phyloP scores from a whole-genome alignment of 2,113 vertebrate species.

The Rutilus rutilus region DNA sequence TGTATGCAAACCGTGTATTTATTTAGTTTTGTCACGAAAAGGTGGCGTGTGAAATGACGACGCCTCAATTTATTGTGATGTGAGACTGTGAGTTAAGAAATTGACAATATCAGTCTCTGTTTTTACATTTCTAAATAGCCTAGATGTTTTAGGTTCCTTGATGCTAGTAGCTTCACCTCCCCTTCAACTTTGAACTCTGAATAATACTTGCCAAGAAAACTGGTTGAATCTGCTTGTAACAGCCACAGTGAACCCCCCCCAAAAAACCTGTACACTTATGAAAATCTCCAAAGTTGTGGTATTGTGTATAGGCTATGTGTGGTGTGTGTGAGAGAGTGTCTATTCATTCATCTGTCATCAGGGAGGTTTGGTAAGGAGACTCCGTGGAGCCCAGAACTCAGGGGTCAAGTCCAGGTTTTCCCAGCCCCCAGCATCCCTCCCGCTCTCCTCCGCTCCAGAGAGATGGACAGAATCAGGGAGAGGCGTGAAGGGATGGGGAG shows the following conservation, averaged over 20 bases:
- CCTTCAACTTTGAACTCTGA: conserved; percentile 11
- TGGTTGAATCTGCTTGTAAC: conserved; percentile 49
- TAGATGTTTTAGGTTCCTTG: neutral
- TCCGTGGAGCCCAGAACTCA: conserved; percentile 80
- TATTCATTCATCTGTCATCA: conserved; percentile 71
- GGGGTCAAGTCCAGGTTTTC: conserved; percentile 87
- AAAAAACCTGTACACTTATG: conserved; percentile 29
- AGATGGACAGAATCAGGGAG: conserved; percentile 55
- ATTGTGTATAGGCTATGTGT: conserved; percentile 30
- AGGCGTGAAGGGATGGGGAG: conserved; percentile 56
- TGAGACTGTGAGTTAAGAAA: neutral
- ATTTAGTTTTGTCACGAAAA: conserved; percentile 56
- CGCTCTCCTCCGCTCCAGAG: conserved; percentile 30
- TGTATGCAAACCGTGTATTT: conserved; percentile 58
- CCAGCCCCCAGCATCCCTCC: conserved; percentile 50
- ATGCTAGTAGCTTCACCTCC: neutral
- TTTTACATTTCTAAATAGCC: neutral
- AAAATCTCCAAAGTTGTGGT: conserved; percentile 34
- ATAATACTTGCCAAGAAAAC: conserved; percentile 21
- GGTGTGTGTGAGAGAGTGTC: conserved; percentile 53
- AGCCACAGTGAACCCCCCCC: conserved; percentile 45
- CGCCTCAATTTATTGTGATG: neutral
- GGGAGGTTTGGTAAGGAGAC: conserved; percentile 74
- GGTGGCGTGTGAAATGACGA: conserved; percentile 2
- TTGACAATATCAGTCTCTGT: no score